Conservation (phyloP, 2,113 vertebrate species). For the Ptyas mucosa region DNA sequence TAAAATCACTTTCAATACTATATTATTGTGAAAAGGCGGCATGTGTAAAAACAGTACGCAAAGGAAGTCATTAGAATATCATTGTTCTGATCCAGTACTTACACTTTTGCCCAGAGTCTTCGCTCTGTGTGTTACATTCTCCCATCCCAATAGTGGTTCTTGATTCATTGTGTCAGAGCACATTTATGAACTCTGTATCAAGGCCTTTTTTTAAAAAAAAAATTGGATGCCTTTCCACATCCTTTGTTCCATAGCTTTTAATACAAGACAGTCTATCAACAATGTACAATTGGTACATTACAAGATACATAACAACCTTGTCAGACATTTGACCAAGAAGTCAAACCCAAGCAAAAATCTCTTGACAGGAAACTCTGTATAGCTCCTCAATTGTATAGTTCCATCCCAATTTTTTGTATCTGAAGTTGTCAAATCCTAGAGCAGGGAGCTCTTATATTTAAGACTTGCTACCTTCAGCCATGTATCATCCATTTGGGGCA, state of each 20-base stretch:
- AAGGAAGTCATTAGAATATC: neutral
- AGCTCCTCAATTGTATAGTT: neutral
- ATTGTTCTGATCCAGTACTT: neutral
- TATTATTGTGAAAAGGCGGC: neutral
- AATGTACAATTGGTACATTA: neutral
- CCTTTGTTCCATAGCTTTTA: neutral
- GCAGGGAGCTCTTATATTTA: neutral
- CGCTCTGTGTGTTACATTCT: neutral
- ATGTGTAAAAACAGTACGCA: neutral
- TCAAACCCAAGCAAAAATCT: neutral
- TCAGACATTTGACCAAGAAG: neutral
- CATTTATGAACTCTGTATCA: neutral
- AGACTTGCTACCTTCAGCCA: neutral
- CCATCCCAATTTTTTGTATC: neutral
- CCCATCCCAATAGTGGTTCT: too few relatives aligned
- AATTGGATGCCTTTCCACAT: neutral
- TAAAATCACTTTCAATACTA: neutral
- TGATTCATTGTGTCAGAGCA: neutral
- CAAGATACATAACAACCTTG: neutral
- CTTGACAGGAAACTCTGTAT: neutral
- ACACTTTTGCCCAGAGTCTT: neutral
- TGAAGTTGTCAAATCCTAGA: neutral
- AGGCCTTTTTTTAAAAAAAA: neutral
- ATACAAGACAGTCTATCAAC: neutral
- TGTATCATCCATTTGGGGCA: neutral